Conservation (phyloP, 1,140 invertebrate species). For the Nephotettix cincticeps region DNA sequence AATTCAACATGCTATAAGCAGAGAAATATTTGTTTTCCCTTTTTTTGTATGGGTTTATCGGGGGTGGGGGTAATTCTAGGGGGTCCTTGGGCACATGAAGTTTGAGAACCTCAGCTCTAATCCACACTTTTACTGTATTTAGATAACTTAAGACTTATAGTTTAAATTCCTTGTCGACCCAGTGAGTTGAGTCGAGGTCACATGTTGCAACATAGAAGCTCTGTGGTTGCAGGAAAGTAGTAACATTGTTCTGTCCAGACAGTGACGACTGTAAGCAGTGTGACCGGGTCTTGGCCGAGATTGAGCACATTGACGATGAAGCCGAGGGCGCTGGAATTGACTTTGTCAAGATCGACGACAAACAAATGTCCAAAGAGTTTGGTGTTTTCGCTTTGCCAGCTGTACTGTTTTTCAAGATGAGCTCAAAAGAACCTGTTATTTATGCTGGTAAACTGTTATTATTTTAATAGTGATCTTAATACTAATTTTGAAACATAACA, state of each 20-base stretch:
- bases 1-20: too few relatives aligned
- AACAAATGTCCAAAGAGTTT: conserved; percentile 79
- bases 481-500: not conserved
- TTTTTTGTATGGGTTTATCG: too few relatives aligned
- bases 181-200: too few relatives aligned
- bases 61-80: too few relatives aligned
- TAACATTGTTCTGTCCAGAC: conserved; percentile 62
- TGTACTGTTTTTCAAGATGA: conserved; percentile 85
- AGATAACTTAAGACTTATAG: too few relatives aligned
- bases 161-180: too few relatives aligned
- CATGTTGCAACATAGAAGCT: too few relatives aligned
- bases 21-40: too few relatives aligned
- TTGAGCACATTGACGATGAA: conserved; percentile 93
- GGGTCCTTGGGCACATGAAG: too few relatives aligned
- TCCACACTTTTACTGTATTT: too few relatives aligned
- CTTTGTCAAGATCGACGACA: conserved; percentile 91
- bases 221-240: too few relatives aligned
- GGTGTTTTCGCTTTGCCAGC: conserved; percentile 88
- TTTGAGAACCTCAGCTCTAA: too few relatives aligned
- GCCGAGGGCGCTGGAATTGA: conserved; percentile 90
- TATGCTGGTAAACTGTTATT: conserved; percentile 73
- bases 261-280: conserved; percentile 94
- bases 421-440: conserved; percentile 88
- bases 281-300: conserved; percentile 79
- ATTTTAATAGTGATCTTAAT: not conserved